These are phyloP conservation scores for Callaeas wilsoni DNA, from an alignment of 2,113 vertebrate species.

Conservation along the genomic window DNA sequence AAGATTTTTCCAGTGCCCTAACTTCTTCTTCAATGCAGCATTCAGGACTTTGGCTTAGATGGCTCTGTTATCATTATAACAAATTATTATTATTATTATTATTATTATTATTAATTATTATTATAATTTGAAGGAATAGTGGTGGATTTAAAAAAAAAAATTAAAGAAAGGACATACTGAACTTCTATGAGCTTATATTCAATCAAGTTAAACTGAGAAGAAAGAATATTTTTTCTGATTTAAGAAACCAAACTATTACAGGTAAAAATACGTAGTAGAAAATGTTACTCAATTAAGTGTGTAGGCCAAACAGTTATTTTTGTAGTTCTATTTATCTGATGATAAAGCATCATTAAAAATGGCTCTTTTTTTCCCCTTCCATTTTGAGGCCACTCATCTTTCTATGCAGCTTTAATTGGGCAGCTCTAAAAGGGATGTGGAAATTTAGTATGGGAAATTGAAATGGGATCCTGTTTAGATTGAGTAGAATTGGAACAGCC, in stretches of 20 bases:
- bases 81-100: too few relatives aligned
- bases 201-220: neutral
- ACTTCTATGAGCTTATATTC: neutral
- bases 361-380: neutral
- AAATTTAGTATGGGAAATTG: neutral
- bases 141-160: neutral
- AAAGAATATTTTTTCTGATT: neutral
- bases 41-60: neutral
- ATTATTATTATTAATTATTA: too few relatives aligned
- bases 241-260: neutral
- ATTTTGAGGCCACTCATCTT: neutral
- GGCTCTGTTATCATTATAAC: neutral
- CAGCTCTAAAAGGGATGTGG: neutral
- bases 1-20: rapidly evolving
- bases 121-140: neutral
- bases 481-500: neutral
- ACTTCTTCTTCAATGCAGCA: neutral
- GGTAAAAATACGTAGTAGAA: neutral
- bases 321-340: neutral
- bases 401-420: neutral
- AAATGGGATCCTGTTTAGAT: neutral
- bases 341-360: neutral
- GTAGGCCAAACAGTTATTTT: neutral
- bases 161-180: neutral
- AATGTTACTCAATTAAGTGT: neutral